Evolutionary conservation across 2,888 invertebrate genomes (phyloP), one percentile per base, ranked within the genome.

Genomic region (Dioctria linearis): DNA sequence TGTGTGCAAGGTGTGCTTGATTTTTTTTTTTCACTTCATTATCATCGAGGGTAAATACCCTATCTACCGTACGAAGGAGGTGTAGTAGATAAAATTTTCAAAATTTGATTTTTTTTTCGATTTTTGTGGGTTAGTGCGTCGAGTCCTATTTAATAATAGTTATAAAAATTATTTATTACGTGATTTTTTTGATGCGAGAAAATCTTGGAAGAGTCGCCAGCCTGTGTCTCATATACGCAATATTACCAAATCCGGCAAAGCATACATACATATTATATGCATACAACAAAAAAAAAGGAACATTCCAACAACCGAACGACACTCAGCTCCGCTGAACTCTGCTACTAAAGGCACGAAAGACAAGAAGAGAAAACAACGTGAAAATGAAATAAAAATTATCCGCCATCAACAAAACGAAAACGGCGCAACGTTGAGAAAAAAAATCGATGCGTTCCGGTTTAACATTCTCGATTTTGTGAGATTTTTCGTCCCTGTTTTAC

Each of bases 371-470:
- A 25, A 25, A 25, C 25, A 25, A 25, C 25, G 25, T 25, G 25
- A 71, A 61, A 65, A 66, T 37, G 54, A 66, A 57, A 65, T 43
- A 63, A 59, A 80, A 57, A 69, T 42, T 78, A 43, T 67, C 76
- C 59, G 75, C 76, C 76, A 67, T 80, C 76, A 76, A 69, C 66
- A 57, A 57, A 79, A n/a, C 57, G 66, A 57, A 57, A 79, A n/a
- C 57, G 66, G 79, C 65, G 13, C 59, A 57, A 73, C 63, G 67
- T 71, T 71, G 51, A 78, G 83, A 84, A 82, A 78, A 83, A 84
- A 84, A 84, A 83, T 84, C 84, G 82, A 83, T 84, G 84, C 84
- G 84, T 84, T 84, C 84, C 83, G 84, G 83, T 84, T 84, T 83
- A 75, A 43, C 75, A 75, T 75, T 75, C 59, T 75, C 59, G 46